These are phyloP conservation scores for Cyclopterus lumpus DNA, from an alignment of 2,797 vertebrate genomes.

Conservation along the genomic window DNA sequence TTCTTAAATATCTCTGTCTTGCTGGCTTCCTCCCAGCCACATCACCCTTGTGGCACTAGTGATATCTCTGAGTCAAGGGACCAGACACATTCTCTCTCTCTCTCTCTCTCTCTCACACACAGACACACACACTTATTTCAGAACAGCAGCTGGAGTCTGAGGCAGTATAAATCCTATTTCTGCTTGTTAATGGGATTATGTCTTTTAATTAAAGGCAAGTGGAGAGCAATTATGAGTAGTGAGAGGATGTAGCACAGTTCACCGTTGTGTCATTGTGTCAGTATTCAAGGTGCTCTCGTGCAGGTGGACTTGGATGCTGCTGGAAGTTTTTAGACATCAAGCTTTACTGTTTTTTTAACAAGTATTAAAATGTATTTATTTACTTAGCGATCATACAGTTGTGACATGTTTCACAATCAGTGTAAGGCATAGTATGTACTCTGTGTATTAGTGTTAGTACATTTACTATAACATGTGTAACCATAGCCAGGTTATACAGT, in stretches of 20 bases:
- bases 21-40: conserved; percentile 48
- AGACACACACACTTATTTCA: conserved; percentile 55
- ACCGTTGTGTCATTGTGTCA: conserved; percentile 63
- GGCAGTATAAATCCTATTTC: conserved; percentile 84
- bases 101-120: too few species aligned
- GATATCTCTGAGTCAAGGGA: conserved; percentile 72
- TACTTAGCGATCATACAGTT: neutral
- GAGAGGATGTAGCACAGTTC: conserved; percentile 77
- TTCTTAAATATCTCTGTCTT: conserved; percentile 32
- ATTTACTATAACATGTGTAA: neutral
- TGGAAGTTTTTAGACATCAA: neutral
- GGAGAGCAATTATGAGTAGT: conserved; percentile 81
- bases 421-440: neutral
- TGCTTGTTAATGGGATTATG: conserved; percentile 86
- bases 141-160: conserved; percentile 80
- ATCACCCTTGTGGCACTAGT: conserved; percentile 62
- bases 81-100: conserved; percentile 42
- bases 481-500: neutral
- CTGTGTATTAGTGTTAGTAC: neutral
- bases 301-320: conserved; percentile 42
- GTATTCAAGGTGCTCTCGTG: conserved; percentile 59
- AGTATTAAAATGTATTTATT: neutral
- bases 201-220: conserved; percentile 85
- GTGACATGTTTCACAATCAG: neutral
- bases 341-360: neutral